phyloP scores from a whole-genome alignment of 2,113 vertebrate species.

The Copsychus sechellarum region DNA sequence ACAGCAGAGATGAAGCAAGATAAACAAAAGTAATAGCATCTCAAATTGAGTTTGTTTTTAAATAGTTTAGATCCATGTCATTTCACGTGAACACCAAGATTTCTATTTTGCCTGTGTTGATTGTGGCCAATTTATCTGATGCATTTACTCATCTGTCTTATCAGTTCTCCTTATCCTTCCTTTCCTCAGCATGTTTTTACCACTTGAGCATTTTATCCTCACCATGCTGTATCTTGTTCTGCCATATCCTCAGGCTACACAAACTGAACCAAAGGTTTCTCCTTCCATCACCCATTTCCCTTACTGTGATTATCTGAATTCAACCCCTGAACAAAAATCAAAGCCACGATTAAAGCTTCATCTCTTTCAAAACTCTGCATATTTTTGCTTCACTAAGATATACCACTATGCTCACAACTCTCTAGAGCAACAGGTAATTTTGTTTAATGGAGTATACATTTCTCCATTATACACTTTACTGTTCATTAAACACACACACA shows the following conservation, averaged over 20 bases:
- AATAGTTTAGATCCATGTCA: not conserved
- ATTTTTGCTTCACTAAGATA: not conserved
- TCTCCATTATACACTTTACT: not conserved
- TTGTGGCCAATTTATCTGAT: not conserved
- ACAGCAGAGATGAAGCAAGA: not conserved
- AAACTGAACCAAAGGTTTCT: not conserved
- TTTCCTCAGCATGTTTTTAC: not conserved
- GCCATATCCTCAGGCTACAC: not conserved
- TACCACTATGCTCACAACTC: not conserved
- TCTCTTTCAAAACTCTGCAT: not conserved
- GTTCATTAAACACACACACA: not conserved
- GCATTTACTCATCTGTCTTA: not conserved
- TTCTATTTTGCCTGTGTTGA: not conserved
- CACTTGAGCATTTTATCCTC: not conserved
- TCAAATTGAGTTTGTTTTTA: not conserved
- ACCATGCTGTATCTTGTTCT: not conserved
- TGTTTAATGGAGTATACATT: not conserved
- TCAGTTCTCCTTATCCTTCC: not conserved
- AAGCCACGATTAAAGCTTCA: not conserved
- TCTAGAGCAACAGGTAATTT: not conserved
- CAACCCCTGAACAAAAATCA: not conserved
- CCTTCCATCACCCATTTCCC: not conserved
- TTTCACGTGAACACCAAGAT: not conserved
- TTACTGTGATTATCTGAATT: not conserved
- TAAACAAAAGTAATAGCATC: not conserved